A percentile compares a stretch with the other conserved stretches of the same genome.
phyloP scores from a whole-genome alignment of 2,113 vertebrate genomes.

The Rallus limicola region DNA sequence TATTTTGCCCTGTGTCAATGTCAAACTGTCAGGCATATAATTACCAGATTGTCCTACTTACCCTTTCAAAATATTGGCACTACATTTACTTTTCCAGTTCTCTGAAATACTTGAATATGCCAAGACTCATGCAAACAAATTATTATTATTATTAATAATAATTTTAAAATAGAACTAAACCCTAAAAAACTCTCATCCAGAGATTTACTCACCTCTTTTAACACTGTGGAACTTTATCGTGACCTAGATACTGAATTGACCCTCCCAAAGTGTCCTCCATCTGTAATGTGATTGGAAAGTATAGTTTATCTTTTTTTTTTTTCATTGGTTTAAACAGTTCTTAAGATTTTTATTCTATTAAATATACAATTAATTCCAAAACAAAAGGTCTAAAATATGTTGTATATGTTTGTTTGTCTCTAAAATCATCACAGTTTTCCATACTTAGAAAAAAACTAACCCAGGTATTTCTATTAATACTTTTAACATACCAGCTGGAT shows the following conservation, averaged over 20 bases:
- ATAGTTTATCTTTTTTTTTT: background rate
- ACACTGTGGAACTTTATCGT: background rate
- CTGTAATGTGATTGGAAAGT: background rate
- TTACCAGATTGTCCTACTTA: background rate
- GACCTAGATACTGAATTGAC: background rate
- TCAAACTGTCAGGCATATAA: constrained; percentile 8
- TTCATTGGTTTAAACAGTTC: background rate
- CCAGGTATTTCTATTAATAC: background rate
- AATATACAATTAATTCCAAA: background rate
- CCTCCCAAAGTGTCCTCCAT: background rate
- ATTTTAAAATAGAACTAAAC: background rate
- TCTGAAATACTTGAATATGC: background rate
- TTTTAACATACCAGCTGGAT: background rate
- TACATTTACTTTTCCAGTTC: background rate
- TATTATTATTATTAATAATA: background rate
- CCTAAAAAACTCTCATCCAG: background rate
- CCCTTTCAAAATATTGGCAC: background rate
- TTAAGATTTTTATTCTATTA: background rate
- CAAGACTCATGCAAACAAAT: background rate
- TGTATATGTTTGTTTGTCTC: background rate
- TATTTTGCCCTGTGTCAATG: constrained; percentile 8
- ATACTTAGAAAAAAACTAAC: background rate
- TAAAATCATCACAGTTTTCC: background rate
- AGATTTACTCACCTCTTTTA: background rate
- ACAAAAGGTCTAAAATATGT: background rate